Evolutionary conservation across 2,888 invertebrate species (phyloP).

Genomic region (Plebejus anna): DNA sequence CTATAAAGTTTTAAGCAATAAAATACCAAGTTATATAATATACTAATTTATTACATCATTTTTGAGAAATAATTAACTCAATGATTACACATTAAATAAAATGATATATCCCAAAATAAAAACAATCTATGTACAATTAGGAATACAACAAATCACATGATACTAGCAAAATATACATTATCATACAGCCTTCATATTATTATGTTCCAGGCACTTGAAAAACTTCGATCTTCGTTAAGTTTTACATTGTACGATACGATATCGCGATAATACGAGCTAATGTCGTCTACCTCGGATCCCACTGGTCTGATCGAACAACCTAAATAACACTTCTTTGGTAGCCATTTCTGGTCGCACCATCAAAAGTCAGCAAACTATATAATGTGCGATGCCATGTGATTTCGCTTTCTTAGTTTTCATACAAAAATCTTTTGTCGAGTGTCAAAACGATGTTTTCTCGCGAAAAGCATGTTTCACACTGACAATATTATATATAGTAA

Average conservation of each 20-base stretch:
- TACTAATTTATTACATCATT: constrained; percentile 12
- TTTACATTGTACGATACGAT: background rate
- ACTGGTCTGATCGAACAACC: background rate
- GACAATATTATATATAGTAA: background rate
- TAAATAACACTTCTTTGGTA: background rate
- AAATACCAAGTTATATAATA: background rate
- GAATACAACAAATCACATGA: constrained; percentile 17
- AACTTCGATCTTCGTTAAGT: background rate
- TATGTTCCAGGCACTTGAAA: background rate
- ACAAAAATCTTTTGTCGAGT: background rate
- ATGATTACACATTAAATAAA: background rate
- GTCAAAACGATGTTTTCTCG: background rate
- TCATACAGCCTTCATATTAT: background rate
- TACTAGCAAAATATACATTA: constrained; percentile 8
- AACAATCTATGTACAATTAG: constrained; percentile 33
- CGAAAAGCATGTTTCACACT: background rate
- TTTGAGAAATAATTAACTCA: constrained; percentile 11
- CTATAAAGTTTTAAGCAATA: background rate
- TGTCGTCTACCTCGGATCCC: background rate
- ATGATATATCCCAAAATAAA: background rate
- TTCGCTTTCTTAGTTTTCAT: background rate
- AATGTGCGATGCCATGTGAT: background rate
- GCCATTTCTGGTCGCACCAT: background rate
- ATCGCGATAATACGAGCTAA: background rate
- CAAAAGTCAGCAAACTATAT: background rate